phyloP scores from a whole-genome alignment of 2,113 vertebrate genomes.

The Alces alces region DNA sequence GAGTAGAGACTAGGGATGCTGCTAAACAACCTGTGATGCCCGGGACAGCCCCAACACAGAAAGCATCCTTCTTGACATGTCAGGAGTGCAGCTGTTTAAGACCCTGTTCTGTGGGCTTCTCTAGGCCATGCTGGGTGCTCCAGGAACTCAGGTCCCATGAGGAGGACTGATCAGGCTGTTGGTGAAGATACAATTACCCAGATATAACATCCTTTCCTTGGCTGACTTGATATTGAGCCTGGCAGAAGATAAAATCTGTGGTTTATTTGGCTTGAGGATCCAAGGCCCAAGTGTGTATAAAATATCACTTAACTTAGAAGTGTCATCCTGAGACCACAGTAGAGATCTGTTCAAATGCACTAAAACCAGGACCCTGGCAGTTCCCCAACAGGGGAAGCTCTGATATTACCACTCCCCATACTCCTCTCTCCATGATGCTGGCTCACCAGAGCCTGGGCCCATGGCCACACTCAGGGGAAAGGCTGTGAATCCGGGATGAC shows the following conservation, averaged over 20 bases:
- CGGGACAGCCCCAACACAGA: not conserved
- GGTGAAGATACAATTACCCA: not conserved
- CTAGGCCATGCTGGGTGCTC: accelerated
- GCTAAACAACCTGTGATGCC: not conserved
- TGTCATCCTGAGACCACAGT: not conserved
- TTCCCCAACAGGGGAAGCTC: not conserved
- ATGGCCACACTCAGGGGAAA: not conserved
- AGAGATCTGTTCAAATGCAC: not conserved
- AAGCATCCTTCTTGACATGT: not conserved
- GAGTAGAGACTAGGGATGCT: not conserved
- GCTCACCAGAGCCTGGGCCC: not conserved
- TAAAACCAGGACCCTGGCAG: not conserved
- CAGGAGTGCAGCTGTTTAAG: not conserved
- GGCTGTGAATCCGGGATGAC: not conserved
- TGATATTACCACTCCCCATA: not conserved
- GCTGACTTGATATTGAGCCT: not conserved
- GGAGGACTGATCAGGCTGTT: not conserved
- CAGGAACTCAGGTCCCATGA: not conserved
- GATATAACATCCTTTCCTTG: not conserved
- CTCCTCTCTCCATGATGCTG: not conserved
- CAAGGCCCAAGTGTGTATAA: not conserved
- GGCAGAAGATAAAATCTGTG: not conserved
- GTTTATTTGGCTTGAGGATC: not conserved
- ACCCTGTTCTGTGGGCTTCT: not conserved
- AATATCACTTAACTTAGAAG: not conserved